Base-by-base conservation (phyloP, 2,888 invertebrate species). In the Arge pagana region DNA sequence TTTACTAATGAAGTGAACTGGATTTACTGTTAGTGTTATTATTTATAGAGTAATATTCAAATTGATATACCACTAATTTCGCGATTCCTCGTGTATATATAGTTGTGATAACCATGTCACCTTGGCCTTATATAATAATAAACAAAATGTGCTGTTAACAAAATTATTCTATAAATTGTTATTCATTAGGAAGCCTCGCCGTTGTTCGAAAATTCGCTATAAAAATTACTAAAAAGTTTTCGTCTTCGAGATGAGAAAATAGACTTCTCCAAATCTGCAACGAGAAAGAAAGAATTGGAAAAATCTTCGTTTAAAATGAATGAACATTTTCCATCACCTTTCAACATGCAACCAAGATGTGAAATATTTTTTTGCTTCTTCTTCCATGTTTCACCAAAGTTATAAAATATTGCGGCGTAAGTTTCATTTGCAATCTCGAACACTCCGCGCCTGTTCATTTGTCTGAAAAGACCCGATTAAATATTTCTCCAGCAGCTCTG, bases 81-180 rank as follows among this genome's bases (percentile, higher is more conserved):
- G n/a, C n/a, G n/a, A n/a, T n/a, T n/a, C n/a, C n/a, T n/a, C n/a
- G 16, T n/a, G 33, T 33, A 23, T 6, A 23, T 45, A 36, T 10
- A 19, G 33, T 45, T 23, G 15, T 16, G 21, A 30, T 45, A 23
- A n/a, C n/a, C n/a, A 37, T 35, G 13, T 51, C 48, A 11, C 33
- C 33, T n/a, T 21, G 43, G 43, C 43, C 43, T 56, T 45, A n/a
- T 33, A 43, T 36, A 42, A 24, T 41, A 30, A 52, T 41, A 18
- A 30, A 24, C 36, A 43, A 23, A n/a, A 50, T 50, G 36, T 36
- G 31, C 43, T 45, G 43, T 45, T 45, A 45, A 45, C 43, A 45
- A 33, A 45, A 13, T 33, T 23, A 4, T 21, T 13, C 28, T 5
- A 30, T 30, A 11, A 8, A 3, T 37, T 10, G 1, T 5, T 37